A percentile compares a stretch with the other conserved stretches of the same genome.
Conservation (phyloP, 2,797 vertebrate species). For the Ptychadena robeensis region DNA sequence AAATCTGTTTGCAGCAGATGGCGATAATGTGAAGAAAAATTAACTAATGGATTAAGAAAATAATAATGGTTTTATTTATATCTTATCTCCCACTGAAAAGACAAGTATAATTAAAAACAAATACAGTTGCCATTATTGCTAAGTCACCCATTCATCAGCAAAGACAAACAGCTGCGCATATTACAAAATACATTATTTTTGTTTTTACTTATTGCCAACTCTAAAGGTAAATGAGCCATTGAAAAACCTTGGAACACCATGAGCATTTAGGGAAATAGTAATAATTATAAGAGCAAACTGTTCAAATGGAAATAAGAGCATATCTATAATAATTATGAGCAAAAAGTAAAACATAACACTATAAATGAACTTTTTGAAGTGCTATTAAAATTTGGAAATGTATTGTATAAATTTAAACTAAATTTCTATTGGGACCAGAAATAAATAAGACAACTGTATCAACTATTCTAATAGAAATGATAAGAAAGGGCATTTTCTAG, state of each 20-base stretch:
- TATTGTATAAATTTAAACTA: too few relatives aligned
- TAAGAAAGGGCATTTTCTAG: too few relatives aligned
- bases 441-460: too few relatives aligned
- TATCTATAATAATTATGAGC: conserved; percentile 3
- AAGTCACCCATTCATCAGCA: conserved; percentile 30
- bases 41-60: conserved; percentile 44
- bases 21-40: conserved; percentile 22
- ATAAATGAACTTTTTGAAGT: background rate
- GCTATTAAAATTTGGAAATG: background rate
- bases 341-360: background rate
- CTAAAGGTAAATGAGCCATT: conserved; percentile 52
- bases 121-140: conserved; percentile 47
- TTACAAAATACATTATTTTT: conserved; percentile 30
- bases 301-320: conserved; percentile 26
- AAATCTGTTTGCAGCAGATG: conserved; percentile 45
- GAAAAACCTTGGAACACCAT: conserved; percentile 19
- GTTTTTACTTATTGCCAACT: conserved; percentile 5
- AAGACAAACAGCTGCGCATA: conserved; percentile 50
- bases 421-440: too few relatives aligned
- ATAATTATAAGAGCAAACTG: conserved; percentile 28
- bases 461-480: too few relatives aligned
- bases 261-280: conserved; percentile 8
- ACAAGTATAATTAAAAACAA: conserved; percentile 55
- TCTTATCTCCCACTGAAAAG: conserved; percentile 32
- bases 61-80: conserved; percentile 51